Evolutionary conservation across 1,140 invertebrate genomes (phyloP).

Genomic region (Tachypleus tridentatus): DNA sequence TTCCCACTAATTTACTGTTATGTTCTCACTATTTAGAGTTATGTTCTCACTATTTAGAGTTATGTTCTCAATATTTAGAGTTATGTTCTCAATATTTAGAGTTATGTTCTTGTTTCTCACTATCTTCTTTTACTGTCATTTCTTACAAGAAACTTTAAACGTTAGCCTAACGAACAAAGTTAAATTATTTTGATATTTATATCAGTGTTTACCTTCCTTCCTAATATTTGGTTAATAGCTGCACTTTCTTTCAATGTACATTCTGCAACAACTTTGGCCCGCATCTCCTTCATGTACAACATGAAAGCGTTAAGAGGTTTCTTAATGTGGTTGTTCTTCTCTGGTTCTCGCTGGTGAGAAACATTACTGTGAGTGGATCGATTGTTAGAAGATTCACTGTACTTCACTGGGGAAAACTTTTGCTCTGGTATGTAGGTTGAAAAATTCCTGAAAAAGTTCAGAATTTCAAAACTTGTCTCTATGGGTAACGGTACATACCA

Average conservation of each 20-base stretch:
- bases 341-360: not conserved
- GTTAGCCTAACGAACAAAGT: not conserved
- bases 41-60: too few relatives aligned
- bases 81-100: too few relatives aligned
- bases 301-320: conserved; percentile 99
- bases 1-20: too few relatives aligned
- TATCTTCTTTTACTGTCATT: too few relatives aligned
- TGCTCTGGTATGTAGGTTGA: not conserved
- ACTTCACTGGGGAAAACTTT: not conserved
- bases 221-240: conserved; percentile 98
- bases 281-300: conserved; percentile 99
- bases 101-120: too few relatives aligned
- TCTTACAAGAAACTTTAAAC: not conserved
- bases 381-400: not conserved
- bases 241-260: conserved; percentile 97
- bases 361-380: conserved; percentile 3
- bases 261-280: conserved; percentile 93
- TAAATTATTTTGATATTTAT: conserved; percentile 20
- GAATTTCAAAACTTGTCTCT: not conserved
- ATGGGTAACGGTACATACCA: too few relatives aligned
- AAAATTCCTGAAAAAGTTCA: not conserved
- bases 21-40: too few relatives aligned
- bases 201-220: conserved; percentile 68
- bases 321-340: conserved; percentile 67
- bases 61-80: too few relatives aligned